These are phyloP conservation scores for Ips typographus DNA, from an alignment of 1,140 invertebrate genomes.

Conservation along the genomic window DNA sequence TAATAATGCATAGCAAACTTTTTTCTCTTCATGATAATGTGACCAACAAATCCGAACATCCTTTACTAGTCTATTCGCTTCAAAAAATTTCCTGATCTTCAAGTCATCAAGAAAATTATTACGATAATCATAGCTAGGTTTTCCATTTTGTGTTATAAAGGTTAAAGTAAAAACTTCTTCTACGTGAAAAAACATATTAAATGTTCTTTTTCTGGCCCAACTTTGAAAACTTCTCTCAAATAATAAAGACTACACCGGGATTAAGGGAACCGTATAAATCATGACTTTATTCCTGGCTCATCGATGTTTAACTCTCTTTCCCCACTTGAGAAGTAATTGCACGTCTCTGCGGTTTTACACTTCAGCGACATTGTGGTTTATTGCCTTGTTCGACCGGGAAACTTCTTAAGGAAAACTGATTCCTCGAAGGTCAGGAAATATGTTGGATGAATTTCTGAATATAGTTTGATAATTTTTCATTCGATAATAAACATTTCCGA, in stretches of 20 bases:
- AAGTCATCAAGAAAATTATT: no score
- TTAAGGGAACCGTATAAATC: conserved; percentile 17
- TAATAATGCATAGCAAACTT: no score
- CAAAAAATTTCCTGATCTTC: no score
- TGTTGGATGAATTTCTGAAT: conserved; percentile 2
- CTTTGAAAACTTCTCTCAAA: conserved; percentile 7
- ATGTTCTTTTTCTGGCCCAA: no score
- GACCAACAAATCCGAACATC: no score
- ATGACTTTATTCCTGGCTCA: conserved; percentile 17
- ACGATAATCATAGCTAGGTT: no score
- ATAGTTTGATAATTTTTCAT: background rate
- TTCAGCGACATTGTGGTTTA: conserved; percentile 26
- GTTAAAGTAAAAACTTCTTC: no score
- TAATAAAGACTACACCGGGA: conserved; percentile 14
- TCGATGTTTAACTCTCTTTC: conserved; percentile 26
- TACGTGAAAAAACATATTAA: no score
- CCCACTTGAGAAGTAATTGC: conserved; percentile 25
- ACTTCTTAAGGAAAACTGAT: conserved; percentile 15
- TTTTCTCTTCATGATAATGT: no score
- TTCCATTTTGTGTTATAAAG: no score
- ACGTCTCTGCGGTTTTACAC: conserved; percentile 25
- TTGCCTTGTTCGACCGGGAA: conserved; percentile 17
- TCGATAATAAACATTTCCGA: background rate
- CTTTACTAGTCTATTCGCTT: no score
- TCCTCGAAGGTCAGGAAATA: conserved; percentile 7